These are phyloP conservation scores for Stegodyphus mimosarum DNA, from an alignment of 1,140 invertebrate genomes.

Conservation along the genomic window DNA sequence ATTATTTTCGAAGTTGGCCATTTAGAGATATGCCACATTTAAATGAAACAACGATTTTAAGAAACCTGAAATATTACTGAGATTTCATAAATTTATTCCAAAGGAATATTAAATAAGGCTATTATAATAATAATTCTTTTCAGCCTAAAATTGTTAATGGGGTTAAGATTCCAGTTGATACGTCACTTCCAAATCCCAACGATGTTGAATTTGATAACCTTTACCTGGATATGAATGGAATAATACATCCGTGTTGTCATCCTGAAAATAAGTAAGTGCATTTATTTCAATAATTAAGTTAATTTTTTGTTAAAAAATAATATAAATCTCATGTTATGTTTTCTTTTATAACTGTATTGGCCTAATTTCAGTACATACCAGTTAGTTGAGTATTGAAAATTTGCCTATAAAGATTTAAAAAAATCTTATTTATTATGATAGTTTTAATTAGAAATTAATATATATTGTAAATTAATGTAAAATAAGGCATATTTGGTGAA, in stretches of 20 bases:
- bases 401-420: not conserved
- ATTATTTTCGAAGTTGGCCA: not conserved
- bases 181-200: constrained; percentile 93
- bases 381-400: not conserved
- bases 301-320: constrained; percentile 7
- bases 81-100: not conserved
- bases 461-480: no score
- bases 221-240: constrained; percentile 98
- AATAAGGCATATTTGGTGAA: no score
- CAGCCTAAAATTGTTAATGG: constrained; percentile 67
- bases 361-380: not conserved
- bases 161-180: constrained; percentile 78
- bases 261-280: constrained; percentile 90
- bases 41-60: not conserved
- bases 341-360: not conserved
- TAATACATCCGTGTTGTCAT: constrained; percentile 99
- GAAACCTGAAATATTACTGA: not conserved
- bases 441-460: not conserved
- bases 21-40: not conserved
- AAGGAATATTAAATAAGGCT: not conserved
- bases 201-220: constrained; percentile 98
- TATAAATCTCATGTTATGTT: no score
- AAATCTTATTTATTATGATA: not conserved
- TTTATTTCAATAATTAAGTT: constrained; percentile 22
- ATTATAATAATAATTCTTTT: not conserved